Percentiles rank a stretch among this genome's conserved stretches.
phyloP scores from a whole-genome alignment of 2,113 vertebrate genomes.

The Thalassoma bifasciatum region DNA sequence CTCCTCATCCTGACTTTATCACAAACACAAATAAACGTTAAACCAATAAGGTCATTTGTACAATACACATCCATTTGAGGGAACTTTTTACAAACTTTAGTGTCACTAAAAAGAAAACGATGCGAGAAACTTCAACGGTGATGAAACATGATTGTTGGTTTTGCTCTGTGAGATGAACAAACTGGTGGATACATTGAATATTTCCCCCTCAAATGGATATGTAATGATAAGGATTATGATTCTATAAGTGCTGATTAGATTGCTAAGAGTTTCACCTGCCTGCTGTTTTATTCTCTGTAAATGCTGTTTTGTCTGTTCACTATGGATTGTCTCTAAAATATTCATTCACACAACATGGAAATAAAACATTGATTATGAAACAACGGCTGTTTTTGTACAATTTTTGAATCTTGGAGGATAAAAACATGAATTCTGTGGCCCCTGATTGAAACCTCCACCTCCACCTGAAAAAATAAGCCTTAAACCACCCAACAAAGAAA shows the following conservation, averaged over 20 bases:
- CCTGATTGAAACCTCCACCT: no score
- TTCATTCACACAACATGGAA: conserved; percentile 53
- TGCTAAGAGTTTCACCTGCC: no score
- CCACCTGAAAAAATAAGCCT: no score
- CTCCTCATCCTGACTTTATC: conserved; percentile 1
- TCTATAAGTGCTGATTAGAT: no score
- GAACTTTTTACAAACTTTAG: neutral
- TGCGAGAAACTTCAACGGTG: no score
- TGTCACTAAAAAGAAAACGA: no score
- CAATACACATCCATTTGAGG: conserved; percentile 5
- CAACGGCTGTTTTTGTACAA: conserved; percentile 4
- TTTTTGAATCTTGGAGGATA: no score
- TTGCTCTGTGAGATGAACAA: neutral
- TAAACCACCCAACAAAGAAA: no score
- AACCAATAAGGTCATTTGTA: conserved; percentile 5
- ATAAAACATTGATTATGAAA: conserved; percentile 68
- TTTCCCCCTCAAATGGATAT: neutral
- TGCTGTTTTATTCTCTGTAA: conserved; percentile 55
- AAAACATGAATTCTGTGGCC: no score
- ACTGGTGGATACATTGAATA: neutral
- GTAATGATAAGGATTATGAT: conserved; percentile 10
- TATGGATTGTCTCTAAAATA: conserved; percentile 42
- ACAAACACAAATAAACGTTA: neutral
- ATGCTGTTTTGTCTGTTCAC: conserved; percentile 49
- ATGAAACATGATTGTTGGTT: no score